phyloP scores from a whole-genome alignment of 2,888 invertebrate species.

The Tenthredo scrophulariae region DNA sequence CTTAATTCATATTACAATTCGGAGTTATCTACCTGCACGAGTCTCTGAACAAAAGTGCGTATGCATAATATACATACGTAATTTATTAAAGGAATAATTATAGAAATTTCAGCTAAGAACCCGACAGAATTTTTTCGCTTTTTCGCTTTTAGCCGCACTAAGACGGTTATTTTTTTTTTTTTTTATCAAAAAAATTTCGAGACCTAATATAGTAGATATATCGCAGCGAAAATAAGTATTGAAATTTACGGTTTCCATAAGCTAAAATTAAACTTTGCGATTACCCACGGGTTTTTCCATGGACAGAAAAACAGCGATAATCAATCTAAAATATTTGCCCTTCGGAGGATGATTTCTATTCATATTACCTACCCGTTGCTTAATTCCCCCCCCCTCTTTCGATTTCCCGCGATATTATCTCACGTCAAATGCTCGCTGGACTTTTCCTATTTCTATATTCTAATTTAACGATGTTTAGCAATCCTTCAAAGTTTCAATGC shows the following conservation, averaged over 20 bases:
- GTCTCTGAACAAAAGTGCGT: neutral
- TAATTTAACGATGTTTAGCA: neutral
- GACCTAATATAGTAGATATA: neutral
- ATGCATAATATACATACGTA: neutral
- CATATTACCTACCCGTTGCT: neutral
- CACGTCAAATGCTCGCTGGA: neutral
- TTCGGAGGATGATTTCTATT: neutral
- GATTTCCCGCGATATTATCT: neutral
- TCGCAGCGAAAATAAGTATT: neutral
- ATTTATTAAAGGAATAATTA: neutral
- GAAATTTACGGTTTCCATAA: neutral
- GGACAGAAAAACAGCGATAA: neutral
- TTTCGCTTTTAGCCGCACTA: no score
- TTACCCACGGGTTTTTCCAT: neutral
- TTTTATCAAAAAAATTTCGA: neutral
- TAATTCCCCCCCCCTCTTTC: no score
- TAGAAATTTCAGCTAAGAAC: neutral
- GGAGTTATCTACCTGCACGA: neutral
- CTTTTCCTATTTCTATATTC: neutral
- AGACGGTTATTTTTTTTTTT: no score
- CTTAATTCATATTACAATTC: neutral
- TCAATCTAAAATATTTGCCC: constrained; percentile 19
- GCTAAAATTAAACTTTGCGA: neutral
- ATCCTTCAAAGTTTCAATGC: neutral
- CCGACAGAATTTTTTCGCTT: neutral